Evolutionary conservation across 2,797 vertebrate species (phyloP).

Genomic region (Syndactyla subalaris): DNA sequence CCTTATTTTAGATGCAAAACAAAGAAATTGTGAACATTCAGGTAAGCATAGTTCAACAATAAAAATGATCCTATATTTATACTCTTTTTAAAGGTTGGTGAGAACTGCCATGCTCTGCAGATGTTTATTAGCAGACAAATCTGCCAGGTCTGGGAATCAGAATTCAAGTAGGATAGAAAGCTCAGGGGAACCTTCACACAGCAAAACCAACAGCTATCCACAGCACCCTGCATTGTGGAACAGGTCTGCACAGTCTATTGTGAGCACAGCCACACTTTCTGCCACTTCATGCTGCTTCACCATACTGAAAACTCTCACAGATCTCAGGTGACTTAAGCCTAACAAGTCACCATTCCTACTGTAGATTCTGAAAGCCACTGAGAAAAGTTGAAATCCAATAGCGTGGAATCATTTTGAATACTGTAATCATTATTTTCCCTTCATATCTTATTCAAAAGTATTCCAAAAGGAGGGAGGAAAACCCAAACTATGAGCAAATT

Average conservation of each 20-base stretch:
- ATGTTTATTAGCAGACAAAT: background rate
- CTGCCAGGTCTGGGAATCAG: background rate
- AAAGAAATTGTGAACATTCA: background rate
- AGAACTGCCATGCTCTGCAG: background rate
- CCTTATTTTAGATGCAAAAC: background rate
- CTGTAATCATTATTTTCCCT: background rate
- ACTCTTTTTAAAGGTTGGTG: background rate
- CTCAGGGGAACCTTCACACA: background rate
- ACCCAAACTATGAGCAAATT: background rate
- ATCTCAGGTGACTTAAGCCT: background rate
- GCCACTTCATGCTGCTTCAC: background rate
- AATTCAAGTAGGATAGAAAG: background rate
- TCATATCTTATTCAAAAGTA: background rate
- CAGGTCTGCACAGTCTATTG: background rate
- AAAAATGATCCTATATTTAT: background rate
- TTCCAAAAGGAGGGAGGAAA: background rate
- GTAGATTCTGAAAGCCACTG: background rate
- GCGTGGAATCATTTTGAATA: background rate
- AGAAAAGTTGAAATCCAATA: background rate
- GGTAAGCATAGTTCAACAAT: background rate
- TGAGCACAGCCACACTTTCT: background rate
- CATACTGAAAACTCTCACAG: background rate
- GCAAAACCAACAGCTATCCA: background rate
- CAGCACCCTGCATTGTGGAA: background rate
- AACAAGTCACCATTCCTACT: background rate